Evolutionary conservation across 2,888 invertebrate genomes (phyloP).

Genomic region (Hirtodrosophila alboralis): DNA sequence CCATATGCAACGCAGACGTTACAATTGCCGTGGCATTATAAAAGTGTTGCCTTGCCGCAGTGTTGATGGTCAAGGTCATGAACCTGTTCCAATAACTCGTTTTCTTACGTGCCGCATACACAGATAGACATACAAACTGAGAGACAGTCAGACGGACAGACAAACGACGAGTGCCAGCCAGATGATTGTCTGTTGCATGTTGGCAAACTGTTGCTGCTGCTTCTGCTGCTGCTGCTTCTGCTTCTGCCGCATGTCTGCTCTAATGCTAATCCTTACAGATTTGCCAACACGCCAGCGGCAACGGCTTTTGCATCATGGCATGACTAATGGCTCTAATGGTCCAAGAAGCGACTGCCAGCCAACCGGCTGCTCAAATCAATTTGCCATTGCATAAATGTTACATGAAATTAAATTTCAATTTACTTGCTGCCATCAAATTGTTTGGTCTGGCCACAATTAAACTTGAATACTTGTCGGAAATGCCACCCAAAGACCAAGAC

Average conservation of each 20-base stretch:
- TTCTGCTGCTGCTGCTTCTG: constrained; percentile 27
- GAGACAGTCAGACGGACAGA: constrained; percentile 16
- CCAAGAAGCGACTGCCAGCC: constrained; percentile 32
- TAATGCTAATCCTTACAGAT: constrained; percentile 70
- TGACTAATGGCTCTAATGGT: constrained; percentile 68
- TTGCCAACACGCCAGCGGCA: constrained; percentile 38
- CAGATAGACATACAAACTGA: constrained; percentile 19
- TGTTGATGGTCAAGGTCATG: constrained; percentile 82
- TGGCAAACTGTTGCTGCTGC: constrained; percentile 37
- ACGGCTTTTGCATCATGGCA: constrained; percentile 43
- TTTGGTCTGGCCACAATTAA: constrained; percentile 36
- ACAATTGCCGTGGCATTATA: constrained; percentile 59
- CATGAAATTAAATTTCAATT: constrained; percentile 76
- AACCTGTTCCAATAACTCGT: constrained; percentile 82
- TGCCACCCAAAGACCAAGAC: constrained; percentile 41
- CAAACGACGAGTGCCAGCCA: constrained; percentile 39
- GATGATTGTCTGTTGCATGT: constrained; percentile 76
- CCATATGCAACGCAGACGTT: constrained; percentile 64
- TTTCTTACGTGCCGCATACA: constrained; percentile 74
- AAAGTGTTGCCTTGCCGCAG: constrained; percentile 58
- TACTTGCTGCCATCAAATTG: constrained; percentile 33
- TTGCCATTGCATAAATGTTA: constrained; percentile 62
- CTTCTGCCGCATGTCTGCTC: constrained; percentile 21
- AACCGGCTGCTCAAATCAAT: constrained; percentile 63
- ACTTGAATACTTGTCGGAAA: constrained; percentile 46